Evolutionary conservation across 2,113 vertebrate genomes (phyloP), one percentile per base, ranked within the genome.

Genomic region (Paralichthys olivaceus): DNA sequence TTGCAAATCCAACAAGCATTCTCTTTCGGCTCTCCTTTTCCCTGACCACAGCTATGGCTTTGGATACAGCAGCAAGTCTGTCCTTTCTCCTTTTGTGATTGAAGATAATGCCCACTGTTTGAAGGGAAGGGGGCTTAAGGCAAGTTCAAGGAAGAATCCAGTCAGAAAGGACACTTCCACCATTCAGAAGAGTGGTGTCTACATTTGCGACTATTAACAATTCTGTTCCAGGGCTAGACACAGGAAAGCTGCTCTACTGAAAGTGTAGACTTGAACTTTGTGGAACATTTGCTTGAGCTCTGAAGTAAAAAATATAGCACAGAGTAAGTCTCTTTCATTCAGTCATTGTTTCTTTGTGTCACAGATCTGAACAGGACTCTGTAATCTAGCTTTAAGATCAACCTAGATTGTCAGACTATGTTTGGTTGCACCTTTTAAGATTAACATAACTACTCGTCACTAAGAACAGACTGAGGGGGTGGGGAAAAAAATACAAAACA

Each of bases 1-100:
- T 93, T 91, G 89, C 87, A 89, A 91, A 92, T 90, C 89, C 91
- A 83, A 75, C 84, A 91, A 88, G 89, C 89, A 90, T 90, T 88
- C 87, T 91, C 81, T 86, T 78, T 90, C 84, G 40, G 83, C 84
- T 82, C 82, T 90, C 88, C 90, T 87, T 84, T 78, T 79, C 73
- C 72, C 87, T 89, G 89, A 91, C 89, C 89, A 86, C 90, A 92
- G 87, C 83, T 91, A 91, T 89, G 89, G 89, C 77, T 91, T 90
- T 87, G 88, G 91, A 88, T 85, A 84, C 80, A 84, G 86, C 90
- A 87, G 83, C 88, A 58, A 78, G 81, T 89, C 92, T 90, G 90
- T 89, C 87, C 82, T 86, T 90, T 90, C 84, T 92, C 84, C 82
- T 86, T 89, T 90, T 88, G 87, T 92, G 84, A 89, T 87, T 83